Conservation (phyloP, 2,888 invertebrate genomes). For the Cerastis leucographa region DNA sequence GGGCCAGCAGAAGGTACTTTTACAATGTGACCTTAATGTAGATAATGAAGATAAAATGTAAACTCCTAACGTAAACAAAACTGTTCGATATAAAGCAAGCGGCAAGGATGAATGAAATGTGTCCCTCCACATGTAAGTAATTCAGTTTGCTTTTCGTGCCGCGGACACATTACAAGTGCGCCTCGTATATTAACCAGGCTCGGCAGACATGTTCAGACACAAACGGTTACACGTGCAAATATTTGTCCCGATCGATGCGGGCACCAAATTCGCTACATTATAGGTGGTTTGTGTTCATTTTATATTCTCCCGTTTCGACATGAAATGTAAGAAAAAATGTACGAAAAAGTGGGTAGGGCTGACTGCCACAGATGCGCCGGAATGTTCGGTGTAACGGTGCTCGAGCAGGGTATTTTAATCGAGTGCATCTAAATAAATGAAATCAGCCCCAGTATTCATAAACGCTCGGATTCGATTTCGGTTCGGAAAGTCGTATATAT, state of each 20-base stretch:
- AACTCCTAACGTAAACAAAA: conserved; percentile 19
- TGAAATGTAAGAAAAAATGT: not conserved
- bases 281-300: not conserved
- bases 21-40: not conserved
- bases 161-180: conserved; percentile 22
- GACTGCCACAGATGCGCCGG: not conserved
- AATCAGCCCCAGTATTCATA: no score
- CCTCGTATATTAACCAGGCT: conserved; percentile 29
- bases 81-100: conserved; percentile 12
- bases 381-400: not conserved
- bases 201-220: conserved; percentile 14
- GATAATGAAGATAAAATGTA: not conserved
- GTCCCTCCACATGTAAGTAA: conserved; percentile 9
- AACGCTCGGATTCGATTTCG: no score
- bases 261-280: conserved; percentile 3
- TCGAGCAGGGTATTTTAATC: not conserved
- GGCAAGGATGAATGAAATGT: conserved; percentile 18
- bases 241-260: conserved; percentile 36
- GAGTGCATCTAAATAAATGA: not conserved
- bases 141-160: not conserved
- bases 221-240: conserved; percentile 38
- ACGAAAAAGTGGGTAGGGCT: not conserved
- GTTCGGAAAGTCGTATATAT: no score
- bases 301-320: not conserved
- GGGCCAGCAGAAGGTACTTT: no score